phyloP scores from a whole-genome alignment of 2,888 invertebrate genomes.

The Ryuthela nishihirai region DNA sequence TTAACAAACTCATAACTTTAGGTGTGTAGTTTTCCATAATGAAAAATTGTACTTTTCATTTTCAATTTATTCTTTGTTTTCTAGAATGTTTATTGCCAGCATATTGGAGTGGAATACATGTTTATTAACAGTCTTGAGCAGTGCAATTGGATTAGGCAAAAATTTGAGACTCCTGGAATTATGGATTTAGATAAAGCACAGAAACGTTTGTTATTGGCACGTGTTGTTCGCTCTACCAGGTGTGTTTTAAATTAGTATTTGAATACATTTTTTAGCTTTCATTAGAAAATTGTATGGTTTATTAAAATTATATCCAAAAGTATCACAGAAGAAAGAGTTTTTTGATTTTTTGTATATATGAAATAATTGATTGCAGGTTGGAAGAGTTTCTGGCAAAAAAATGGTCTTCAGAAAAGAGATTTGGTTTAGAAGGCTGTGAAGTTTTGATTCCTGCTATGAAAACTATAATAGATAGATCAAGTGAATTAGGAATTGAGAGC shows the following conservation, averaged over 20 bases:
- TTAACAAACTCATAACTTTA: no score
- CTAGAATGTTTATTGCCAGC: slow-evolving; percentile 83
- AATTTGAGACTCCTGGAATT: slow-evolving; percentile 87
- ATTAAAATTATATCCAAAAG: no score
- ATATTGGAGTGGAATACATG: slow-evolving; percentile 99
- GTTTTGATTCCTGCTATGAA: slow-evolving; percentile 98
- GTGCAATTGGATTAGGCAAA: slow-evolving; percentile 96
- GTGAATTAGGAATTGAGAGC: slow-evolving; percentile 90
- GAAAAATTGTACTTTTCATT: no score
- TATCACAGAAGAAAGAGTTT: no score
- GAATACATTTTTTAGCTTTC: no score
- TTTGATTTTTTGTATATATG: no score
- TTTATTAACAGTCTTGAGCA: slow-evolving; percentile 98
- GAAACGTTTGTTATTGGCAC: slow-evolving; percentile 87
- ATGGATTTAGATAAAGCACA: slow-evolving; percentile 81
- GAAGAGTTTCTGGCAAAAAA: slow-evolving; percentile 97
- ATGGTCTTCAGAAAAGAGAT: slow-evolving; percentile 98
- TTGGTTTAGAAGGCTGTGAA: slow-evolving; percentile 98
- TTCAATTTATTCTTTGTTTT: slow-evolving; percentile 19
- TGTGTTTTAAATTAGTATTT: slow-evolving; percentile 50
- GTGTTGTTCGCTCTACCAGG: slow-evolving; percentile 90
- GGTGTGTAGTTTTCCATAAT: no score
- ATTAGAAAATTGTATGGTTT: no score
- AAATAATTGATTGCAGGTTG: slow-evolving; percentile 61
- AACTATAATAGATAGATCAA: slow-evolving; percentile 93